These are phyloP conservation scores for Eciton burchellii DNA, from an alignment of 1,140 invertebrate genomes.

Conservation along the genomic window DNA sequence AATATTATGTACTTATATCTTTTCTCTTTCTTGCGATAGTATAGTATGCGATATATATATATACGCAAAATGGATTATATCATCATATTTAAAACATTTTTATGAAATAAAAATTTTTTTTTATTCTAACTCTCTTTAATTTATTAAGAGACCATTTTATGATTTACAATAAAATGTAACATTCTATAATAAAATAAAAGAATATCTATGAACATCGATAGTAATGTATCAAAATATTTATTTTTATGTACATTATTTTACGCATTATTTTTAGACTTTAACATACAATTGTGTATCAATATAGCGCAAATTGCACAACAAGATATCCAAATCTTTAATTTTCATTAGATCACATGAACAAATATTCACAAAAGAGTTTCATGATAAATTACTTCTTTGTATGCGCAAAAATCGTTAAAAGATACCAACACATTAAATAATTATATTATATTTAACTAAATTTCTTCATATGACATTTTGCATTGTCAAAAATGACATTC, in stretches of 20 bases:
- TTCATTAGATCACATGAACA: neutral
- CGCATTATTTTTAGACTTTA: neutral
- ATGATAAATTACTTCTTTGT: neutral
- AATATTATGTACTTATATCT: neutral
- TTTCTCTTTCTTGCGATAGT: too few relatives aligned
- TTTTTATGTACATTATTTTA: neutral
- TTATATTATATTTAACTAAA: neutral
- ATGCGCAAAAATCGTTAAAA: too few relatives aligned
- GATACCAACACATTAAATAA: neutral
- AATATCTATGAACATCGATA: too few relatives aligned
- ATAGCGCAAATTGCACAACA: neutral
- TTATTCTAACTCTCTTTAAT: too few relatives aligned
- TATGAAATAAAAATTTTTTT: conserved; percentile 17
- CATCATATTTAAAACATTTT: neutral
- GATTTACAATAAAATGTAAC: too few relatives aligned
- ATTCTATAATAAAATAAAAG: too few relatives aligned
- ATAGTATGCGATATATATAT: neutral
- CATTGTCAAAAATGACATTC: neutral
- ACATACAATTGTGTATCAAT: neutral
- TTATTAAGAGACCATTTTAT: too few relatives aligned
- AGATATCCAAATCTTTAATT: neutral
- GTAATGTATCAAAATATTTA: too few relatives aligned
- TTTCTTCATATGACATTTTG: neutral
- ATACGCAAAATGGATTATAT: neutral
- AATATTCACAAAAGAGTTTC: neutral